Percentiles rank a stretch among this genome's conserved stretches.
Evolutionary conservation across 2,888 invertebrate species (phyloP).

Genomic region (Villa cingulata): DNA sequence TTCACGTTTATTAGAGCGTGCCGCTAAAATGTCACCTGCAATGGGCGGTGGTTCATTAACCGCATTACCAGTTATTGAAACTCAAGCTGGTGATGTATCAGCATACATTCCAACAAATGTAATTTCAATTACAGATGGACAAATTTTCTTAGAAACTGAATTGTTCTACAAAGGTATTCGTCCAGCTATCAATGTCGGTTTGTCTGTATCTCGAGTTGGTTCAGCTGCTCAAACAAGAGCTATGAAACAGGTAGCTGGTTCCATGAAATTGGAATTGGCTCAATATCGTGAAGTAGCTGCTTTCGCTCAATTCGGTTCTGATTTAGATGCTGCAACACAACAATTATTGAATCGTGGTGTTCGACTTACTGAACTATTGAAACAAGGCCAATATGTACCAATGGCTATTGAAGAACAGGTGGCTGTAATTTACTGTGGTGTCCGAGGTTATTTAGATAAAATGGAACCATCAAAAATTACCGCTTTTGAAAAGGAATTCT

Average conservation of each 20-base stretch:
- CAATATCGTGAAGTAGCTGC: slow-evolving; percentile 99
- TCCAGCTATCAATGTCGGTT: slow-evolving; percentile 98
- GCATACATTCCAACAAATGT: slow-evolving; percentile 99
- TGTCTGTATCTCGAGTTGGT: slow-evolving; percentile 97
- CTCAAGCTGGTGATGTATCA: slow-evolving; percentile 98
- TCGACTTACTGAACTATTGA: slow-evolving; percentile 93
- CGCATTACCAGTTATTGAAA: slow-evolving; percentile 96
- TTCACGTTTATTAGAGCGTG: slow-evolving; percentile 95
- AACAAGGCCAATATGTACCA: slow-evolving; percentile 99
- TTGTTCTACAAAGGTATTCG: slow-evolving; percentile 99
- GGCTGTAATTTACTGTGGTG: slow-evolving; percentile 97
- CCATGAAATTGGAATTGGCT: slow-evolving; percentile 99
- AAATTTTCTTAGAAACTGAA: slow-evolving; percentile 99
- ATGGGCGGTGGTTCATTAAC: slow-evolving; percentile 95
- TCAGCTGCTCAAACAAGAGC: slow-evolving; percentile 99
- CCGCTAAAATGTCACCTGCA: slow-evolving; percentile 93
- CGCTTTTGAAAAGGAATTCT: slow-evolving; percentile 93
- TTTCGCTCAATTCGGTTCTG: slow-evolving; percentile 99
- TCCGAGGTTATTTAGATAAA: slow-evolving; percentile 96
- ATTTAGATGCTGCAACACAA: slow-evolving; percentile 97
- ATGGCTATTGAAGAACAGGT: slow-evolving; percentile 99
- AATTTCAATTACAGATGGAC: slow-evolving; percentile 98
- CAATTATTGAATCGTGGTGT: slow-evolving; percentile 96
- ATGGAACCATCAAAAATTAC: slow-evolving; percentile 96
- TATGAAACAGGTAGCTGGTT: slow-evolving; percentile 99